These are phyloP conservation scores for Noctua fimbriata DNA, from an alignment of 2,888 invertebrate species.

Conservation along the genomic window DNA sequence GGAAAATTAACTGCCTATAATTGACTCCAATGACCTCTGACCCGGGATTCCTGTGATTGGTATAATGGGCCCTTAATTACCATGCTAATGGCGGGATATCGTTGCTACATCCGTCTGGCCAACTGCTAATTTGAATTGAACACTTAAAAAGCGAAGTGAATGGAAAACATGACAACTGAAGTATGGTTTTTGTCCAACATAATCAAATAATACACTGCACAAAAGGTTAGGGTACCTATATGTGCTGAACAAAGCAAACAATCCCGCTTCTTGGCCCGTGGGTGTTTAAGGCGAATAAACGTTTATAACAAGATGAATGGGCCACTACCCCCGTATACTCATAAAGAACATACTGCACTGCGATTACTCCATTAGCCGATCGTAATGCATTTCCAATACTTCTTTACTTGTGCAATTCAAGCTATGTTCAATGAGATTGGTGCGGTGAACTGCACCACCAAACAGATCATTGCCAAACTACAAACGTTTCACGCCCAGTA, in stretches of 20 bases:
- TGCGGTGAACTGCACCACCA: neutral
- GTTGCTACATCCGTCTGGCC: constrained; percentile 76
- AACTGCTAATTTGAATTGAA: constrained; percentile 39
- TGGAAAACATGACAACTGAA: neutral
- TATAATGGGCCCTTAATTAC: constrained; percentile 78
- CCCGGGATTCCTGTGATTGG: constrained; percentile 76
- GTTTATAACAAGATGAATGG: constrained; percentile 30
- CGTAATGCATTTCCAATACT: constrained; percentile 5
- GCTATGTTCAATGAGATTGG: neutral
- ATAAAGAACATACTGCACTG: constrained; percentile 20
- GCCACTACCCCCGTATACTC: constrained; percentile 6
- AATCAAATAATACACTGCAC: neutral
- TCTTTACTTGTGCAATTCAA: neutral
- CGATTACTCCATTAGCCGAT: constrained; percentile 4
- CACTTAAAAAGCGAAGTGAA: constrained; percentile 25
- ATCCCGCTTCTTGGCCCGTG: constrained; percentile 15
- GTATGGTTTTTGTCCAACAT: neutral
- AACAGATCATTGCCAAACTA: constrained; percentile 6
- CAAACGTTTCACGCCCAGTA: constrained; percentile 20
- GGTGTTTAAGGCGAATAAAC: constrained; percentile 36
- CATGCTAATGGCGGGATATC: constrained; percentile 77
- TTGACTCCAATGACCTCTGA: constrained; percentile 79
- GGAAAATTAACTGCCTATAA: constrained; percentile 76
- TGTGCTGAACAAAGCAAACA: constrained; percentile 20
- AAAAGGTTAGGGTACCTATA: neutral